Conservation (phyloP, 2,888 invertebrate species). For the Drosophila demipolita region DNA sequence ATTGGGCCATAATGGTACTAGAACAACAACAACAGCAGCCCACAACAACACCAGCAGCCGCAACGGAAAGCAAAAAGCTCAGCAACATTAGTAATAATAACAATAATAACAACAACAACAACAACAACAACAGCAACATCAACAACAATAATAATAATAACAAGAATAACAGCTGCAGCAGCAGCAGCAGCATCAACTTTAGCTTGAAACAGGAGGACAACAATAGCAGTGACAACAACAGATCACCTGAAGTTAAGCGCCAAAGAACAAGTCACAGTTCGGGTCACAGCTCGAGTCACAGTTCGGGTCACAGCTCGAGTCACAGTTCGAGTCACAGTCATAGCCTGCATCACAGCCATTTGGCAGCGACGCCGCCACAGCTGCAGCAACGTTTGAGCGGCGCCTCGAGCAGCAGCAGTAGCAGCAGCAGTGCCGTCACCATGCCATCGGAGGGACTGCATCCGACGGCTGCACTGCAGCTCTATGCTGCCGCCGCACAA, state of each 20-base stretch:
- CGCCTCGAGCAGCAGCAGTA: constrained; percentile 29
- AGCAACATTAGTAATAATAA: constrained; percentile 18
- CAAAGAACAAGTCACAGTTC: constrained; percentile 46
- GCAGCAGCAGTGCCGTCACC: constrained; percentile 31
- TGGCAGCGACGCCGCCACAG: constrained; percentile 51
- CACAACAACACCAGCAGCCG: constrained; percentile 19
- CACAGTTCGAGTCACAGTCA: constrained; percentile 23
- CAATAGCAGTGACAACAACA: constrained; percentile 28
- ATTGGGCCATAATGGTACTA: constrained; percentile 80
- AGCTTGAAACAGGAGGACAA: constrained; percentile 54
- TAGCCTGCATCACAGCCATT: constrained; percentile 32
- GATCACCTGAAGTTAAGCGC: constrained; percentile 31
- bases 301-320: constrained; percentile 22
- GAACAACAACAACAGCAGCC: constrained; percentile 69
- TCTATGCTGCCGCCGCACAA: constrained; percentile 84
- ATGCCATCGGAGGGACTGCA: constrained; percentile 83
- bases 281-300: constrained; percentile 25
- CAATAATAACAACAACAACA: constrained; percentile 26
- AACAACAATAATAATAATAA: constrained; percentile 24
- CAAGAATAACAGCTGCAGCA: constrained; percentile 33
- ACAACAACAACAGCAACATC: constrained; percentile 17
- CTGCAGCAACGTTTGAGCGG: constrained; percentile 48
- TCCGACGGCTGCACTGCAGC: constrained; percentile 83
- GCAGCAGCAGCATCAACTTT: constrained; percentile 31
- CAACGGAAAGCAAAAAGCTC: constrained; percentile 22